Base-by-base conservation (phyloP, 2,113 vertebrate genomes). In the Coreoperca whiteheadi region DNA sequence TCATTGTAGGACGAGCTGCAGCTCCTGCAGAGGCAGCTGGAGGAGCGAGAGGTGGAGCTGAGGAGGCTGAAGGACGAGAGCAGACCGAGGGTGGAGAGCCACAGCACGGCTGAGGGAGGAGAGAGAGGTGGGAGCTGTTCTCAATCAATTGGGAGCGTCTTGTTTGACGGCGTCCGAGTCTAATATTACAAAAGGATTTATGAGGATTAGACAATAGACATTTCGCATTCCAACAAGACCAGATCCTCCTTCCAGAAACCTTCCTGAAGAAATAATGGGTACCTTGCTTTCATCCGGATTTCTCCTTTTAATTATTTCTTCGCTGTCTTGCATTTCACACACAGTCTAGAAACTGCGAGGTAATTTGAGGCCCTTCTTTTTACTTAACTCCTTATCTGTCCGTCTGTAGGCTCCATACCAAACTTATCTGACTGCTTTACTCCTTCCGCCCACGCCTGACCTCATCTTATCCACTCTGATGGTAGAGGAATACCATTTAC, bases 1-100 rank as follows among this genome's bases (percentile, higher is more conserved):
- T 76, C 64, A 1, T 37, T 6, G n/a, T 86, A 99, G 98, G 98
- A 98, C 66, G 97, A 99, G 46, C 90, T 99, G 75, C 89, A 92
- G 59, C 92, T 95, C 72, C 91, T 98, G 82, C 97, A 97, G 93
- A 96, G 92, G 76, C 96, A 97, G 78, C 92, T 99, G 71, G 97
- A 97, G 72, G 95, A 96, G 83, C 96, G 95, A 28, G 98, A 99
- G 88, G 81, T 81, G 0, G 97, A 97, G 85, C 95, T 99, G 53
- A 95, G 94, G 81, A 95, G 91, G 43, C 57, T 98, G 68, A 96
- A 95, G 4, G 96, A 97, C 1, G 96, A 96, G 64, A 14, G 95
- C 85, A 82, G 93, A 64, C 92, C 81, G 84, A 96, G 93, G 79
- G 87, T 84, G 70, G 94, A 94, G 90, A 59, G 79, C 68, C 71